Evolutionary conservation across 2,113 vertebrate genomes (phyloP), one percentile per base, ranked within the genome.

Genomic region (Crotalus tigris): DNA sequence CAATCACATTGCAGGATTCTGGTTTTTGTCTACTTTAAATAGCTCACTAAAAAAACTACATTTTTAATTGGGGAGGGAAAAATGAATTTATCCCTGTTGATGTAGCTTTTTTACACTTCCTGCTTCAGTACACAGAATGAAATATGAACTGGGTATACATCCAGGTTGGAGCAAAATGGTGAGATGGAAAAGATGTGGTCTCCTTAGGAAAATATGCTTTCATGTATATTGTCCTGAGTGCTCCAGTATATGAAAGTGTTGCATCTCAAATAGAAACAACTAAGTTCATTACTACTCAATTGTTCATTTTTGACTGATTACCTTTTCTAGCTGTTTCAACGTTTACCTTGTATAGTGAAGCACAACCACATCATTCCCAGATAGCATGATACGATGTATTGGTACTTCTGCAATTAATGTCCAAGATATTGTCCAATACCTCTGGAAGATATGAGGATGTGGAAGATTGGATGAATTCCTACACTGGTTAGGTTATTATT

Each of bases 41-140:
- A 93, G 93, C n/a, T 89, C 90, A 88, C 90, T 88, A 49, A 88
- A 93, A 91, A 61, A 49, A 57, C 54, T 29, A 93, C 46, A 61
- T 54, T 91, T 91, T 81, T 88, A 81, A 89, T 88, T 91, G 69
- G 39, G 59, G 44, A 21, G 87, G 13, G 29, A 23, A n/a, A 23
- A 55, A 10, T 85, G 39, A 91, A 89, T 46, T 57, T 91, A 91
- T 85, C 61, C 90, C 54, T 59, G 21, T 49, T 88, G 51, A 81
- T 44, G 61, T 26, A 58, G 51, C 44, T 89, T 61, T 61, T 91
- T 93, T 57, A 81, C 58, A 51, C 53, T 57, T 81, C 85, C 64
- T 91, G 61, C 44, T 55, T 85, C 86, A 85, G 4, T 58, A 54
- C 53, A 23, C 81, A 49, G 49, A 91, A 59, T 88, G 53, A 54